Evolutionary conservation across 2,797 vertebrate species (phyloP).

Genomic region (Enteromius radiatus): DNA sequence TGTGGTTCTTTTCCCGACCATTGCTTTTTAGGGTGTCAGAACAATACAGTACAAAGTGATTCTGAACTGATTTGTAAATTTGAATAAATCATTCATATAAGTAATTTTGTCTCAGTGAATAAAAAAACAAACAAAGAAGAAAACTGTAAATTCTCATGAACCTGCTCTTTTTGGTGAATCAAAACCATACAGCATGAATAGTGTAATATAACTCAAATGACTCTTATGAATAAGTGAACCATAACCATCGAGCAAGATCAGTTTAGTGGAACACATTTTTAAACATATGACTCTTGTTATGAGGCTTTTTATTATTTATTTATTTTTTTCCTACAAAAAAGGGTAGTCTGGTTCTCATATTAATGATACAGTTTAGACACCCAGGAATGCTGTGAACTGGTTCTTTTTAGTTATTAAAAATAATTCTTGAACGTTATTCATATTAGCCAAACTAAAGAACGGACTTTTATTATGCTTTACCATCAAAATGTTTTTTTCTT

Average conservation of each 20-base stretch:
- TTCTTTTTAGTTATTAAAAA: neutral
- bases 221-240: neutral
- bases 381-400: neutral
- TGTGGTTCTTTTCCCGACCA: neutral
- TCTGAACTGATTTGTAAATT: neutral
- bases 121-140: too few relatives aligned
- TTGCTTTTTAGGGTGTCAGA: neutral
- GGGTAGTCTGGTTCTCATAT: neutral
- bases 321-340: neutral
- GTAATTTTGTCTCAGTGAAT: neutral
- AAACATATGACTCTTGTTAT: neutral
- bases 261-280: neutral
- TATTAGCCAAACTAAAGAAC: neutral
- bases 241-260: neutral
- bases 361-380: neutral
- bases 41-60: neutral
- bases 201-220: neutral
- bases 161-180: neutral
- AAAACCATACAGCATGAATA: neutral
- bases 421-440: neutral
- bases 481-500: neutral
- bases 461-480: neutral
- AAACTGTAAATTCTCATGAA: neutral
- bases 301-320: too few relatives aligned
- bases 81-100: neutral